Evolutionary conservation across 92 coral and sea anemone species (phyloP), one percentile per base, ranked within the genome.

Genomic region (Actinostola sp.): DNA sequence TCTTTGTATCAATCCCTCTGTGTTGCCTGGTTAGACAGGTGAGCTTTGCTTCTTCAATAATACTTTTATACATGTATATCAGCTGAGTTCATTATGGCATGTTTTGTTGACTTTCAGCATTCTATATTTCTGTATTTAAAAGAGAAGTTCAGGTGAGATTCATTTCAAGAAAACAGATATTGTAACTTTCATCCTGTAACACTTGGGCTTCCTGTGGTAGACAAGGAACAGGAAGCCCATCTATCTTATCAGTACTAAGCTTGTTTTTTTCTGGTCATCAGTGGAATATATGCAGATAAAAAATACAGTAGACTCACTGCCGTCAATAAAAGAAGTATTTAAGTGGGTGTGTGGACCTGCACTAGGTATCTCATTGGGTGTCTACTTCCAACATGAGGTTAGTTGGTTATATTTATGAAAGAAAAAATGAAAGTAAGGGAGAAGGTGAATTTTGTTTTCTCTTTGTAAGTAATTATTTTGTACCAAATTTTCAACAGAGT

Each of bases 321-420:
- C 89, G 25, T 69, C 90, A 44, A 80, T 94, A 14, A 94, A 94
- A 57, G 95, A 94, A 20, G 89, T 84, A 19, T 63, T 94, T 41
- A 94, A 94, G 74, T 94, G 96, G 96, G 89, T 94, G 45, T 91
- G 84, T 88, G 98, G 98, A 12, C 98, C 98, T 76, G 66, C 75
- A n/a, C 55, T 86, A 17, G 98, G 90, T 63, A 51, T 62, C 42
- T 27, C 45, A 2, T 42, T 94, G 41, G 94, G 85, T 75, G 84
- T 88, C 25, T 60, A 67, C 63, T 91, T 91, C 52, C 64, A 85
- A 33, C 88, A 81, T 49, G 61, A 81, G 92, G 98, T 94, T 46
- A 33, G 44, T 25, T 57, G 30, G n/a, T n/a, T n/a, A n/a, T n/a
- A n/a, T n/a, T n/a, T n/a, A n/a, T n/a, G n/a, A n/a, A n/a, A n/a